Conservation (phyloP, 2,113 vertebrate species). For the Rynchops niger region DNA sequence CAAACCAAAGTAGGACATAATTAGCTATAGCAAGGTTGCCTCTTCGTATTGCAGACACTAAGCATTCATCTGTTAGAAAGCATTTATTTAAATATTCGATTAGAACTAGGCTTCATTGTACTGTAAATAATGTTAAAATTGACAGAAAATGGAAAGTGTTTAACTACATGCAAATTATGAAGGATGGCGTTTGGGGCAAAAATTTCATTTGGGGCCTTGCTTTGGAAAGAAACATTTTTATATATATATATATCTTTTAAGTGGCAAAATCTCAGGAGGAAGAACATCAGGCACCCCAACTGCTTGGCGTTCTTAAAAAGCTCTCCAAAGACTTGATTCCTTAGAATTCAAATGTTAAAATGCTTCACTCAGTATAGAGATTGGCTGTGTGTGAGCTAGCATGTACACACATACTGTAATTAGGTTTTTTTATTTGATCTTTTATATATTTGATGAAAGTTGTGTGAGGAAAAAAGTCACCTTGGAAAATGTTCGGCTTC, state of each 20-base stretch:
- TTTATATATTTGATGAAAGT: not conserved
- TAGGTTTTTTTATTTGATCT: not conserved
- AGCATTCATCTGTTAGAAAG: not conserved
- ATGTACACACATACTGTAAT: not conserved
- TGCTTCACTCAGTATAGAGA: not conserved
- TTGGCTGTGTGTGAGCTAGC: slow-evolving; percentile 3
- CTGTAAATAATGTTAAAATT: slow-evolving; percentile 24
- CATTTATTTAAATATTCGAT: not conserved
- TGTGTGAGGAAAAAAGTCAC: not conserved
- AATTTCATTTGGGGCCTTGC: not conserved
- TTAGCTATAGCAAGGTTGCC: not conserved
- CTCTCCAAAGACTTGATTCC: slow-evolving; percentile 35
- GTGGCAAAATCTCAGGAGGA: slow-evolving; percentile 3
- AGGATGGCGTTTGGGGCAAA: not conserved
- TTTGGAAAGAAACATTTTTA: not conserved
- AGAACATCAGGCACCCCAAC: slow-evolving; percentile 20
- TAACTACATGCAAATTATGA: not conserved
- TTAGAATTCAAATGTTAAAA: not conserved
- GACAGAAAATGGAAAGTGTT: slow-evolving; percentile 14
- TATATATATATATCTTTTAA: not conserved
- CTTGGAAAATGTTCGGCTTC: not conserved
- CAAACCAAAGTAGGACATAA: not conserved
- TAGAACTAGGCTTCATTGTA: not conserved
- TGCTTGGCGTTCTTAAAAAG: slow-evolving; percentile 3
- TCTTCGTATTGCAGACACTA: not conserved